Evolutionary conservation across 2,888 invertebrate species (phyloP).

Genomic region (Tanaodytes sp.): DNA sequence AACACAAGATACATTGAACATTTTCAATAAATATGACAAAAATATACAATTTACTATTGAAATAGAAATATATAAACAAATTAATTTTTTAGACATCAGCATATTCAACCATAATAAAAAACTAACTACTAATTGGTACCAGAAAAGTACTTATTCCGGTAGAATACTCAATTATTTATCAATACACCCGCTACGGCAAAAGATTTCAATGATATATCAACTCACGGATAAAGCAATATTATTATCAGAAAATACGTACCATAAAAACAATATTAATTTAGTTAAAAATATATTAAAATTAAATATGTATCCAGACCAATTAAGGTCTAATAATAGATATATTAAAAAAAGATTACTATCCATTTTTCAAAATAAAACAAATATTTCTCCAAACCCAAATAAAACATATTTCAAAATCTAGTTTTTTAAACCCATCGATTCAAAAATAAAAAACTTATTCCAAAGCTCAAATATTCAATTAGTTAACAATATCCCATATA

Average conservation of each 20-base stretch:
- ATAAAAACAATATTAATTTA: background rate
- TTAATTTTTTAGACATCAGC: constrained; percentile 11
- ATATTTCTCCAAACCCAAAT: too few species aligned
- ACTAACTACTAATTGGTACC: constrained; percentile 6
- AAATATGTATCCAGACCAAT: background rate
- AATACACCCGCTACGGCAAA: background rate
- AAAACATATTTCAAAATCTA: too few species aligned
- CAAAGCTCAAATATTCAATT: background rate
- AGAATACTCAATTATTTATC: constrained; percentile 8
- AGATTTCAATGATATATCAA: constrained; percentile 1
- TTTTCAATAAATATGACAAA: constrained; percentile 6
- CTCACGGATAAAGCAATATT: background rate
- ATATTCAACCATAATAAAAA: background rate
- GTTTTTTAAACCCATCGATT: background rate
- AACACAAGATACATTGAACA: background rate
- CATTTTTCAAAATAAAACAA: background rate
- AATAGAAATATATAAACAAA: background rate
- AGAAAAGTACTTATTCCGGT: constrained; percentile 13
- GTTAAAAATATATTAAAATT: background rate
- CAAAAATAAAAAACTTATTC: background rate
- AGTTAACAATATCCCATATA: constrained; percentile 1
- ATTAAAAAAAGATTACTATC: background rate
- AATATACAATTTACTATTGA: constrained; percentile 15
- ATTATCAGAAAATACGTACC: background rate
- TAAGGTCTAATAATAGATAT: background rate